Conservation (phyloP, 2,888 invertebrate genomes). For the Myopa testacea region DNA sequence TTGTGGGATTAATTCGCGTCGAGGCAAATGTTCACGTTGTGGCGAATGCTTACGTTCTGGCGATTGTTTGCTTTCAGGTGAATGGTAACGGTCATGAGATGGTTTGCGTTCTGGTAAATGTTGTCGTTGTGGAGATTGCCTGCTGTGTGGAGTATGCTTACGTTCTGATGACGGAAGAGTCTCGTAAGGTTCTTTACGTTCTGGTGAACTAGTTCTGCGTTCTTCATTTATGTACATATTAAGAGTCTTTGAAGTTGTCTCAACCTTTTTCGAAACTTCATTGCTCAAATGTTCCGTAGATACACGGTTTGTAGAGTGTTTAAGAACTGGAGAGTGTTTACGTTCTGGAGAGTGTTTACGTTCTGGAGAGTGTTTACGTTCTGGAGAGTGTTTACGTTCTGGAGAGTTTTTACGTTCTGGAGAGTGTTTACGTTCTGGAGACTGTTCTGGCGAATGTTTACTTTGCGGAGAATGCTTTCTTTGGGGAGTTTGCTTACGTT, state of each 20-base stretch:
- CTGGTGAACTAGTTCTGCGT: conserved; percentile 41
- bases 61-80: not conserved
- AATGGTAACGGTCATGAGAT: not conserved
- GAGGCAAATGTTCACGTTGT: conserved; percentile 1
- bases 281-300: no score
- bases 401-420: conserved; percentile 2
- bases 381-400: not conserved
- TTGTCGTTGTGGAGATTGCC: conserved; percentile 4
- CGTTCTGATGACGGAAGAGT: not conserved
- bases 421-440: conserved; percentile 16
- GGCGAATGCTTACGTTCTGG: conserved; percentile 26
- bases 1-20: not conserved
- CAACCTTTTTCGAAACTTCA: not conserved
- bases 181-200: conserved; percentile 18
- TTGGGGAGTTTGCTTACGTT: not conserved
- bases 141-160: not conserved
- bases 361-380: not conserved
- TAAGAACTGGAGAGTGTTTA: not conserved
- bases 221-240: not conserved
- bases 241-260: not conserved
- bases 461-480: conserved; percentile 9
- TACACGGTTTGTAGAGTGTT: conserved; percentile 35
- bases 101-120: conserved; percentile 3
- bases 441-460: not conserved
- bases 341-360: not conserved